Evolutionary conservation across 2,113 vertebrate genomes (phyloP).

Genomic region (Alces alces): DNA sequence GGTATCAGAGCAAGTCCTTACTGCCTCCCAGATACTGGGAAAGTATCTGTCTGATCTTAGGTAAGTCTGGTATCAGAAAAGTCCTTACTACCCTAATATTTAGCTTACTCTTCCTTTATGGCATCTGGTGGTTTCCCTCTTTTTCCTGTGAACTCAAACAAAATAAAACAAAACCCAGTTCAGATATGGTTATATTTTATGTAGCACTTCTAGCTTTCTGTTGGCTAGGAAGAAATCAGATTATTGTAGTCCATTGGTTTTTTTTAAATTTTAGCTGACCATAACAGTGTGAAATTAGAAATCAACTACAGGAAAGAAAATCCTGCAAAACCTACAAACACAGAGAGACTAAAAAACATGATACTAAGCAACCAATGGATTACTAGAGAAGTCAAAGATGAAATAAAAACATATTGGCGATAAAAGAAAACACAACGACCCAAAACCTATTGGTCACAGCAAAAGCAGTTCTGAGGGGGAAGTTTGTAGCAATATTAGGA

Average conservation of each 20-base stretch:
- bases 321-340: background rate
- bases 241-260: background rate
- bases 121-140: background rate
- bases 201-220: background rate
- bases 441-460: background rate
- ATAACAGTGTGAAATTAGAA: background rate
- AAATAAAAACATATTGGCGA: background rate
- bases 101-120: background rate
- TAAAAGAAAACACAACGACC: background rate
- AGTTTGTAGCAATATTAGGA: background rate
- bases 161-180: background rate
- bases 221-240: background rate
- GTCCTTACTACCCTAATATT: background rate
- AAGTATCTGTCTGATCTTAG: too few species aligned
- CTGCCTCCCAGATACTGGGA: too few species aligned
- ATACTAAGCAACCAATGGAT: background rate
- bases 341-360: background rate
- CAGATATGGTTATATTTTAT: background rate
- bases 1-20: background rate
- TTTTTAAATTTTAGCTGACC: background rate
- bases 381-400: background rate
- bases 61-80: rapidly evolving
- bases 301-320: background rate
- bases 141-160: background rate
- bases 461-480: background rate